Evolutionary conservation across 2,113 vertebrate species (phyloP), one percentile per base, ranked within the genome.

Genomic region (Hymenochirus boettgeri): DNA sequence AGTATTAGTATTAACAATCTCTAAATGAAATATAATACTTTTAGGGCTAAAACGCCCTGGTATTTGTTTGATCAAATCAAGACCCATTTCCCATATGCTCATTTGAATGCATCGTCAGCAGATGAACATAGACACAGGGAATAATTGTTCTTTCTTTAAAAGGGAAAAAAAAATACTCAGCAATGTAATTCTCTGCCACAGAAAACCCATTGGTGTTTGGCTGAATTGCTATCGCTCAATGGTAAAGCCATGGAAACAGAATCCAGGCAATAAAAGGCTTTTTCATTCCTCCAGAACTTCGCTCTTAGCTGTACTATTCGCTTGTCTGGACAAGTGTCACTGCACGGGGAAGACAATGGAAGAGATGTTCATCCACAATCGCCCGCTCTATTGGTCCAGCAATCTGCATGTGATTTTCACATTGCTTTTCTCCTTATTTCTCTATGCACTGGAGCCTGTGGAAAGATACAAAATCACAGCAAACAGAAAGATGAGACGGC

Each of bases 201-300:
- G 64, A 57, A 22, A 21, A 22, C 45, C 56, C 24, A 52, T 52
- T 67, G 64, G 46, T 22, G 56, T 21, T 21, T 19, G n/a, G 48
- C 45, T 42, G 64, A 67, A 67, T 59, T 27, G 64, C 55, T 59
- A 37, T 26, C 29, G 22, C 17, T 67, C 55, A 67, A 51, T 42
- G 56, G 55, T 17, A 52, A 17, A 39, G 42, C 56, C 64, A 67
- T 67, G 64, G 55, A 55, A 67, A 67, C 64, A 42, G 64, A 9
- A 10, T 33, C 2, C 24, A 24, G 31, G 4, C 12, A 67, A 67
- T 55, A 67, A 67, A 57, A 54, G 57, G 31, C 11, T 26, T 56
- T 58, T 67, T 67, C 31, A 51, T 65, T 52, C 22, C 56, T 39
- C 18, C 22, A 15, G 47, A 46, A 19, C 31, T 37, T n/a, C 8